These are phyloP conservation scores for Andrena dorsata DNA, from an alignment of 2,888 invertebrate genomes.

Conservation along the genomic window DNA sequence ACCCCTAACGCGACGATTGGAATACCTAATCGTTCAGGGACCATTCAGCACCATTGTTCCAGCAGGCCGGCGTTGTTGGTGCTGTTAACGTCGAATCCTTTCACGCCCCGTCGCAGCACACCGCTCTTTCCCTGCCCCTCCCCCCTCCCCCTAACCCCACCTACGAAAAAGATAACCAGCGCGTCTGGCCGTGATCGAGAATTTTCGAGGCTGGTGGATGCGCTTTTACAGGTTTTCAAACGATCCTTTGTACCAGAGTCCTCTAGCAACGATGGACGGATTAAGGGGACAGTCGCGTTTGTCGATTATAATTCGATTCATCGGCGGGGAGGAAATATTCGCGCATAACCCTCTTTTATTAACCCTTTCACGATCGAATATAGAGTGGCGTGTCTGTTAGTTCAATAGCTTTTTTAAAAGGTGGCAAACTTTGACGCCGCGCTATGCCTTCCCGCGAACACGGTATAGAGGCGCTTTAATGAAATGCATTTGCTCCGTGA, in stretches of 20 bases:
- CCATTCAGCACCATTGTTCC: slow-evolving; percentile 81
- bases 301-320: slow-evolving; percentile 23
- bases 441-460: not conserved
- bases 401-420: not conserved
- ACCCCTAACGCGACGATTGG: slow-evolving; percentile 81
- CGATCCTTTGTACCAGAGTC: slow-evolving; percentile 19
- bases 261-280: slow-evolving; percentile 5
- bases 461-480: not conserved
- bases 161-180: slow-evolving; percentile 66
- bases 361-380: slow-evolving; percentile 22
- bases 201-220: slow-evolving; percentile 38
- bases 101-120: slow-evolving; percentile 64
- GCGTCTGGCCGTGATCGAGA: slow-evolving; percentile 37
- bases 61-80: slow-evolving; percentile 69
- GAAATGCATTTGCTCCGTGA: not conserved
- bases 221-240: slow-evolving; percentile 42
- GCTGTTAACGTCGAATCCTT: slow-evolving; percentile 74
- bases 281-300: slow-evolving; percentile 20
- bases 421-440: slow-evolving; percentile 1
- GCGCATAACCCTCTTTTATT: slow-evolving; percentile 13
- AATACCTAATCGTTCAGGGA: slow-evolving; percentile 84
- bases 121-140: slow-evolving; percentile 36
- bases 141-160: slow-evolving; percentile 23
- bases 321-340: slow-evolving; percentile 11
- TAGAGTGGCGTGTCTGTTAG: not conserved